Percentiles rank a stretch among this genome's conserved stretches.
phyloP scores from a whole-genome alignment of 2,797 vertebrate genomes.

The Steatocranus sp. region DNA sequence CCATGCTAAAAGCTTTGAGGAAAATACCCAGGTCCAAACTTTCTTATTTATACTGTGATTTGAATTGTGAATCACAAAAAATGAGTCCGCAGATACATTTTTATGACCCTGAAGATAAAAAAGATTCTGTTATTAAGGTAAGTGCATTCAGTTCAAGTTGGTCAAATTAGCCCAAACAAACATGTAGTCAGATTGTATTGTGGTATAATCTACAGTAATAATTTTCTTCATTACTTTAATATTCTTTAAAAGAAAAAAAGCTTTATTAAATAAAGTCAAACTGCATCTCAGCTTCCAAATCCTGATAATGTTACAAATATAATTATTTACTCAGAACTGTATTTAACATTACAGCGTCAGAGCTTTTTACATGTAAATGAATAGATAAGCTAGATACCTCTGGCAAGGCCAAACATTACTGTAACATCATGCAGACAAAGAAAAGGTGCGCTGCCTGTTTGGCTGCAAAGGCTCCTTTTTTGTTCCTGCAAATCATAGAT shows the following conservation, averaged over 20 bases:
- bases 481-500: background rate
- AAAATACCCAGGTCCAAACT: background rate
- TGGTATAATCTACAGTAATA: background rate
- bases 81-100: background rate
- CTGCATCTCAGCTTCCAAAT: background rate
- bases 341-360: background rate
- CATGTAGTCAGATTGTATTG: background rate
- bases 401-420: background rate
- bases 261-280: background rate
- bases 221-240: background rate
- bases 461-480: background rate
- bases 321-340: background rate
- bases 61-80: background rate
- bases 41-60: background rate
- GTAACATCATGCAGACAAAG: background rate
- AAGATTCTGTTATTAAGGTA: background rate
- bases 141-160: background rate
- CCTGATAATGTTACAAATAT: background rate
- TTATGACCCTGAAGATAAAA: background rate
- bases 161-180: background rate
- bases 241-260: accelerated
- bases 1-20: background rate
- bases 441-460: background rate
- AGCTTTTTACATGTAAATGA: background rate
- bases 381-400: background rate